Evolutionary conservation across 2,113 vertebrate genomes (phyloP).

Genomic region (Periophthalmus modestus): DNA sequence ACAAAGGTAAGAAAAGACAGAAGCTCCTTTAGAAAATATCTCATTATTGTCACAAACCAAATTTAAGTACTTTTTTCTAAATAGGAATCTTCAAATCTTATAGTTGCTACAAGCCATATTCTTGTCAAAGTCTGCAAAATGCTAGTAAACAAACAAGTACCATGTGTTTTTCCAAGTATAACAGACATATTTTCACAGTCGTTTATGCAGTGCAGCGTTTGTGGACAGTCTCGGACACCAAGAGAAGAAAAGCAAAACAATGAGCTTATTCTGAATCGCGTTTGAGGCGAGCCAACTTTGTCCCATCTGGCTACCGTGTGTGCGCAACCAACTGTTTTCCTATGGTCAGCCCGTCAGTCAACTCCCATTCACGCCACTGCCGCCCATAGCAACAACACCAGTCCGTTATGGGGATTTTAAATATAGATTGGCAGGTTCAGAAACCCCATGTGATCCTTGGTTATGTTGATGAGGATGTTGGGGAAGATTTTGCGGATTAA

Average conservation of each 20-base stretch:
- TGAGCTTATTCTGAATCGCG: slow-evolving; percentile 36
- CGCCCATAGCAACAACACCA: not conserved
- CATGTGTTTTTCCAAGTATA: not conserved
- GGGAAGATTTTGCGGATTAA: not conserved
- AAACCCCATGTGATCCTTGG: slow-evolving; percentile 4
- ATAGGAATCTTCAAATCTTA: not conserved
- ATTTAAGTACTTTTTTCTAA: too few species aligned
- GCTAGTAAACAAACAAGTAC: too few species aligned
- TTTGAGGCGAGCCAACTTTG: slow-evolving; percentile 44
- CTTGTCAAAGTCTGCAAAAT: not conserved
- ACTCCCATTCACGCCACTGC: slow-evolving; percentile 9
- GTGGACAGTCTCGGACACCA: not conserved
- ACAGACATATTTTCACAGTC: not conserved
- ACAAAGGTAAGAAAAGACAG: not conserved
- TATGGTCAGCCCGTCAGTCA: slow-evolving; percentile 36
- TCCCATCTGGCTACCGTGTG: slow-evolving; percentile 68
- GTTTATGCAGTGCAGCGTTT: not conserved
- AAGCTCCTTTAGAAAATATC: not conserved
- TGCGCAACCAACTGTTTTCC: slow-evolving; percentile 44
- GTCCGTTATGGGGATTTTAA: not conserved
- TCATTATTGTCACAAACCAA: not conserved
- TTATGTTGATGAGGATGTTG: slow-evolving; percentile 31
- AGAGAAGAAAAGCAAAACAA: slow-evolving; percentile 5
- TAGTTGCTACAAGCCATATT: not conserved
- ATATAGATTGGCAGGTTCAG: slow-evolving; percentile 24